Percentiles rank a stretch among this genome's conserved stretches.
Evolutionary conservation across 2,113 vertebrate species (phyloP).

Genomic region (Panurus biarmicus): DNA sequence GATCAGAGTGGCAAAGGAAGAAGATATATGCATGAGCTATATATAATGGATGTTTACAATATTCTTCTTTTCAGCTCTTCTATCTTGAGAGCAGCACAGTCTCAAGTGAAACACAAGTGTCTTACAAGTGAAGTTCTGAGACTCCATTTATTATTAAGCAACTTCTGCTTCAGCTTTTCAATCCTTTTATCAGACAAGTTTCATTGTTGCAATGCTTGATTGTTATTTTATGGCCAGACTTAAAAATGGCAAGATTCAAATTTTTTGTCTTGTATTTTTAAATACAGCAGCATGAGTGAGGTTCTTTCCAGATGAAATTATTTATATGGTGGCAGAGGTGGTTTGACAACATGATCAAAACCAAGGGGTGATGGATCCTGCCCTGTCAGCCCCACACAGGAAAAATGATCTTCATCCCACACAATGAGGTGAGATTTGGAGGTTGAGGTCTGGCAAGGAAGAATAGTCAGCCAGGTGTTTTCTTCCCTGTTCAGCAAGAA

Average conservation of each 20-base stretch:
- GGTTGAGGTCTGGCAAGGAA: not conserved
- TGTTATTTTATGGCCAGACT: not conserved
- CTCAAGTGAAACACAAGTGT: not conserved
- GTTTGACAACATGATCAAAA: not conserved
- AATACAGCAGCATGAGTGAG: not conserved
- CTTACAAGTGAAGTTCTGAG: not conserved
- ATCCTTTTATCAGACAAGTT: not conserved
- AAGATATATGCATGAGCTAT: not conserved
- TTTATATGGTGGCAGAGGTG: not conserved
- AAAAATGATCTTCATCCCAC: not conserved
- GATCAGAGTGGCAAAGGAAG: not conserved
- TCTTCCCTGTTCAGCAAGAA: not conserved
- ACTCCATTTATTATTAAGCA: conserved; percentile 18
- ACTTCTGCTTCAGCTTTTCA: not conserved
- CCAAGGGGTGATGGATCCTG: not conserved
- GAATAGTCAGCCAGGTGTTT: not conserved
- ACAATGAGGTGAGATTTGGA: not conserved
- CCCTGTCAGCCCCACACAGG: not conserved
- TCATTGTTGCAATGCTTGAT: not conserved
- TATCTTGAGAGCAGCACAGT: not conserved
- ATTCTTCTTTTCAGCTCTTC: not conserved
- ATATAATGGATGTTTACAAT: conserved; percentile 3
- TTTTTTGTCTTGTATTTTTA: not conserved
- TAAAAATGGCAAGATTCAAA: not conserved
- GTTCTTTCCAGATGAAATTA: not conserved